Base-by-base conservation (phyloP, 2,888 invertebrate genomes). In the Caenorhabditis afra region DNA sequence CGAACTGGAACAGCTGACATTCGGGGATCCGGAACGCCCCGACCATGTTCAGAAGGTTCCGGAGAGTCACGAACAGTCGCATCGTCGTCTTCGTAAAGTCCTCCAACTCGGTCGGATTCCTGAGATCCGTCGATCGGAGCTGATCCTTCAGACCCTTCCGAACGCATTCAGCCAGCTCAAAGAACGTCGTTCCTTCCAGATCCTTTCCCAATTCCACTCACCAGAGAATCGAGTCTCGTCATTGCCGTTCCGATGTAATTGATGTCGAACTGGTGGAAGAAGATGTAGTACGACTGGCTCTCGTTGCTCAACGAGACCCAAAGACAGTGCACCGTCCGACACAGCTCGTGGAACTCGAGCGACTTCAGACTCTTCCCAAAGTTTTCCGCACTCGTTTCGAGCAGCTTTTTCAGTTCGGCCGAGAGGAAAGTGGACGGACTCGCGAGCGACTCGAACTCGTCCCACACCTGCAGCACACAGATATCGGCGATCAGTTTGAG, bases 201-300 rank as follows among this genome's bases (percentile, higher is more conserved):
- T 29, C 7, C 7, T 29, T 29, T 29, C 29, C 29, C 29, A 7
- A 29, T 29, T 29, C 29, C 0, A 39, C 58, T 64, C 12, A 65
- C 73, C 55, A 14, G 14, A 10, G 61, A 23, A 16, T 81, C 81
- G 16, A 81, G 52, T n/a, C 62, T 65, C 22, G 62, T 41, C 59
- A 81, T 68, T 0, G 66, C 59, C 10, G 66, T 47, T 16, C 65
- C 61, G 8, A 81, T 58, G 35, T 74, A 83, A 55, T 83, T 77
- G 10, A 81, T 81, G 39, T 77, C 79, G 23, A 83, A 83, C 47
- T 83, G 83, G 52, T 81, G 76, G 41, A 79, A 83, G 41, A 83
- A 83, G 18, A 83, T 73, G 23, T 62, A 66, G 49, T 68, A 74
- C 18, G 79, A 53, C 18, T 74, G 67, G 20, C 55, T 65, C 20